These are phyloP conservation scores for Psix sp. DNA, from an alignment of 1,140 invertebrate species.

Conservation along the genomic window DNA sequence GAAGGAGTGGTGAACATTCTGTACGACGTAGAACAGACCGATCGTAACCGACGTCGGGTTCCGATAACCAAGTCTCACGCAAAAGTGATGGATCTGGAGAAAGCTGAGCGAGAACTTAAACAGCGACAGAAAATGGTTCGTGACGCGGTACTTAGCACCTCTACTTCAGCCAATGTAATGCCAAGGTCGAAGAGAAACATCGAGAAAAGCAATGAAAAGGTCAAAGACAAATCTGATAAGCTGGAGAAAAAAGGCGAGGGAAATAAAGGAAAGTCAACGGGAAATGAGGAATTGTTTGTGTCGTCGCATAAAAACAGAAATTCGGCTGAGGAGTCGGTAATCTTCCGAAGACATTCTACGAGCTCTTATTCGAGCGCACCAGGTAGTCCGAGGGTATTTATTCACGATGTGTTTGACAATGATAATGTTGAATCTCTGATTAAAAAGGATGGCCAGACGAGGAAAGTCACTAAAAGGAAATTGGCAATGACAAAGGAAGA, in stretches of 20 bases:
- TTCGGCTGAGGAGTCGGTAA: slow-evolving; percentile 85
- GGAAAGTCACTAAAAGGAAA: slow-evolving; percentile 28
- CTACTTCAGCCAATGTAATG: slow-evolving; percentile 60
- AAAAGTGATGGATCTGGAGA: slow-evolving; percentile 77
- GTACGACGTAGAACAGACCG: slow-evolving; percentile 83
- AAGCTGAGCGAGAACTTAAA: slow-evolving; percentile 73
- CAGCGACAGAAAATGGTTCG: slow-evolving; percentile 77
- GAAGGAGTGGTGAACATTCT: slow-evolving; percentile 91
- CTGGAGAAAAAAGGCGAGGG: slow-evolving; percentile 71
- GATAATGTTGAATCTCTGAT: slow-evolving; percentile 53
- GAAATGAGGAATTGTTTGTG: slow-evolving; percentile 78
- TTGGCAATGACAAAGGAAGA: slow-evolving; percentile 24
- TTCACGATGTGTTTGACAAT: slow-evolving; percentile 63
- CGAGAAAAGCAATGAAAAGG: slow-evolving; percentile 25
- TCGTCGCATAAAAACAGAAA: slow-evolving; percentile 74
- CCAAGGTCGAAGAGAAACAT: slow-evolving; percentile 76
- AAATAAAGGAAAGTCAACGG: slow-evolving; percentile 58
- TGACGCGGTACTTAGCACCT: slow-evolving; percentile 77
- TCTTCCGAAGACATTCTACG: slow-evolving; percentile 87
- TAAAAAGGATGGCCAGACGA: slow-evolving; percentile 49
- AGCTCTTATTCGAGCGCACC: slow-evolving; percentile 87
- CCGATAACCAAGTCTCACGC: slow-evolving; percentile 77
- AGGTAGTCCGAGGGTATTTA: slow-evolving; percentile 75
- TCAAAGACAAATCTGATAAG: slow-evolving; percentile 71
- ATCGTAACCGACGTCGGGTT: slow-evolving; percentile 72